Evolutionary conservation across 2,113 vertebrate genomes (phyloP).

Genomic region (Struthidea cinerea): DNA sequence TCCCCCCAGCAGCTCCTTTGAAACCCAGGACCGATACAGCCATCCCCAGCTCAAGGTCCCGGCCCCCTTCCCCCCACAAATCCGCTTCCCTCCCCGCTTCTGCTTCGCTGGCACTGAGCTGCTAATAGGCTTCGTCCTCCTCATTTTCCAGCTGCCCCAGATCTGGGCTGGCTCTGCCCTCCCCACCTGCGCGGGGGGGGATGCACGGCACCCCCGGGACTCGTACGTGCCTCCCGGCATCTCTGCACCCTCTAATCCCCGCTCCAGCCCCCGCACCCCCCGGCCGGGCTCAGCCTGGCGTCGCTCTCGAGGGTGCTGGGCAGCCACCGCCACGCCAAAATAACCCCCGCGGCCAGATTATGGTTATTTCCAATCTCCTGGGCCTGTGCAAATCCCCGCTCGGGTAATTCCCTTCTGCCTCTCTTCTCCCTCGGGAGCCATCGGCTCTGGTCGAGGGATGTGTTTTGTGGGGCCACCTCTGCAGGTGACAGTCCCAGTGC

Average conservation of each 20-base stretch:
- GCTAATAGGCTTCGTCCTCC: conserved; percentile 62
- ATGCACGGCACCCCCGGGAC: not conserved
- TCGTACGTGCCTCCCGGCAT: conserved; percentile 54
- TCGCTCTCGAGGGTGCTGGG: not conserved
- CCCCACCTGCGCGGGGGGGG: not conserved
- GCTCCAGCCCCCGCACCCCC: not conserved
- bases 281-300: not conserved
- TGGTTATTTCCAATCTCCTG: conserved; percentile 25
- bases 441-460: fast-evolving
- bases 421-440: not conserved
- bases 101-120: conserved; percentile 53
- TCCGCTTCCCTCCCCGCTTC: conserved; percentile 34
- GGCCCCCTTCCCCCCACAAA: conserved; percentile 18
- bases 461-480: not conserved
- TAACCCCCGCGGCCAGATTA: conserved; percentile 35
- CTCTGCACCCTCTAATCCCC: conserved; percentile 49
- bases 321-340: not conserved
- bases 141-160: conserved; percentile 59
- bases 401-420: conserved; percentile 57
- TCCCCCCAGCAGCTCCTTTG: not conserved
- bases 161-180: conserved; percentile 8
- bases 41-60: not conserved
- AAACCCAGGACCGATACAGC: not conserved
- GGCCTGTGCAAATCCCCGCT: conserved; percentile 27
- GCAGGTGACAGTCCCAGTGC: not conserved